phyloP scores from a whole-genome alignment of 2,797 vertebrate species.

The Eulemur coronatus region DNA sequence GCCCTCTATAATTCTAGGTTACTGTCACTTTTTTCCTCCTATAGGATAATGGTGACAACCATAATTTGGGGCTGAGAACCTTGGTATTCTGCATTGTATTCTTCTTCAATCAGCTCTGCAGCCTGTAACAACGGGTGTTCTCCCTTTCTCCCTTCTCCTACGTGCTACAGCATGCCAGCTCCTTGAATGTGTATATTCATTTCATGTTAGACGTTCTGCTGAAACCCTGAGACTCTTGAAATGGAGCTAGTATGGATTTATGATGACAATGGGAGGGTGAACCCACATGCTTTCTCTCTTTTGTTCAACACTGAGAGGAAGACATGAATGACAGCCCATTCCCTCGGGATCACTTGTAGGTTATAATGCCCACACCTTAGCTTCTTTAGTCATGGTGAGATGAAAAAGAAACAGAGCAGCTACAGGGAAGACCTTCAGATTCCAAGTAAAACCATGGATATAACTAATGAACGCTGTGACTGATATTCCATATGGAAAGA shows the following conservation, averaged over 20 bases:
- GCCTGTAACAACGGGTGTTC: background rate
- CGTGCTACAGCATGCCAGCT: background rate
- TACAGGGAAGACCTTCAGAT: constrained; percentile 73
- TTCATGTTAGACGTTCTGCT: constrained; percentile 45
- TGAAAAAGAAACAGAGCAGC: constrained; percentile 83
- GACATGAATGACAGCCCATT: constrained; percentile 78
- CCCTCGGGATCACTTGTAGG: constrained; percentile 70
- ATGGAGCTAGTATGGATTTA: constrained; percentile 74
- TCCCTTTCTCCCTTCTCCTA: background rate
- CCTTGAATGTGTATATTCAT: constrained; percentile 1
- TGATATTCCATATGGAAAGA: constrained; percentile 78
- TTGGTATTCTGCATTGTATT: background rate
- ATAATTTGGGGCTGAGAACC: background rate
- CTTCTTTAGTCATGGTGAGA: constrained; percentile 87
- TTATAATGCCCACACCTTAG: constrained; percentile 81
- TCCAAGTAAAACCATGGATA: constrained; percentile 75
- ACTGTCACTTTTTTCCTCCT: background rate
- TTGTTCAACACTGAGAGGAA: constrained; percentile 77
- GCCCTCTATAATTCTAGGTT: background rate
- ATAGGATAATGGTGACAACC: background rate
- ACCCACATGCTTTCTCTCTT: constrained; percentile 68
- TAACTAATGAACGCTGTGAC: constrained; percentile 82
- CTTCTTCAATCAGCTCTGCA: background rate
- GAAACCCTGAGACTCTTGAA: constrained; percentile 58
- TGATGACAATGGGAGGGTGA: constrained; percentile 69